Percentiles rank a stretch among this genome's conserved stretches.
Conservation (phyloP, 1,140 invertebrate species). For the Asbolus verrucosus region DNA sequence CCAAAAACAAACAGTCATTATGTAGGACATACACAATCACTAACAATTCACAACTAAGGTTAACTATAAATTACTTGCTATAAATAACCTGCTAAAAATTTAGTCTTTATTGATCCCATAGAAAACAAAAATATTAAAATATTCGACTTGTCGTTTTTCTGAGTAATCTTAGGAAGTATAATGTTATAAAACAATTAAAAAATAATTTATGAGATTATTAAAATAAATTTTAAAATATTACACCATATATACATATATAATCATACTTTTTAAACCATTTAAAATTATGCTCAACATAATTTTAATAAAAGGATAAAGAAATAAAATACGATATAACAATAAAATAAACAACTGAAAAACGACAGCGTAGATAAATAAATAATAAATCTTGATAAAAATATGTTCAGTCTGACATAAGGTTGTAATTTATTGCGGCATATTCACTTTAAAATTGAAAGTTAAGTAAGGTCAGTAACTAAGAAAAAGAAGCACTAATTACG, state of each 20-base stretch:
- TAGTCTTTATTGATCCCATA: conserved; percentile 41
- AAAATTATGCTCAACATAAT: no score
- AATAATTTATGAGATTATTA: background rate
- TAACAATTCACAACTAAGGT: conserved; percentile 60
- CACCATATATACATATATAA: no score
- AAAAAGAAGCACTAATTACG: conserved; percentile 11
- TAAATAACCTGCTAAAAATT: conserved; percentile 60
- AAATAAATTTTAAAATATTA: background rate
- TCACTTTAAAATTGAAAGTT: background rate
- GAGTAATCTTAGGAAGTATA: no score
- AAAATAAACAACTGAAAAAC: conserved; percentile 23
- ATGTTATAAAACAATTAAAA: conserved; percentile 1
- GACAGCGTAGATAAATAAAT: conserved; percentile 10
- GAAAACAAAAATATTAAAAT: conserved; percentile 7
- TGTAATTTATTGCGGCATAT: conserved; percentile 13
- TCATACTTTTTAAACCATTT: no score
- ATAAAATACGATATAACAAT: no score
- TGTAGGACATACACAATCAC: conserved; percentile 54
- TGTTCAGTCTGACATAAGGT: conserved; percentile 13
- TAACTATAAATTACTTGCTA: conserved; percentile 56
- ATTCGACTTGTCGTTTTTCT: conserved; percentile 23
- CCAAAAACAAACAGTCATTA: conserved; percentile 59
- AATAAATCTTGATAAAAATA: background rate
- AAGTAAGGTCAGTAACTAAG: conserved; percentile 1
- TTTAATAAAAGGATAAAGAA: no score